These are phyloP conservation scores for Mungos mungo DNA, from an alignment of 2,113 vertebrate species.

Conservation along the genomic window DNA sequence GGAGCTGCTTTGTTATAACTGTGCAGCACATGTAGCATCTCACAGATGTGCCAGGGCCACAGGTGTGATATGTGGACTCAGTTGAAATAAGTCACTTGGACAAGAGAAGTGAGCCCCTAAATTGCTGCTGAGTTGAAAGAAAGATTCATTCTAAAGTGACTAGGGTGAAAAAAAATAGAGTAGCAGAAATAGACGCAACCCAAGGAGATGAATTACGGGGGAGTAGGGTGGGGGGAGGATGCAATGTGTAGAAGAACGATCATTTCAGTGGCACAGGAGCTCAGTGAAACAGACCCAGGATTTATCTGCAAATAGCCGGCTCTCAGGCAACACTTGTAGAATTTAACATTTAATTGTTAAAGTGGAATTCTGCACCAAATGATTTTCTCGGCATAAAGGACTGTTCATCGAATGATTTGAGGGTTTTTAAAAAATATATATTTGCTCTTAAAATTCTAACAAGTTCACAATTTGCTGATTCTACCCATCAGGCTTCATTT, in stretches of 20 bases:
- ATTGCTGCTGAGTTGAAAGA: neutral
- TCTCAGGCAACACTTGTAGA: neutral
- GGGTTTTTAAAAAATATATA: neutral
- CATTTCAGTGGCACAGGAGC: neutral
- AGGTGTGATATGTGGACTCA: neutral
- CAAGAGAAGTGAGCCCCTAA: neutral
- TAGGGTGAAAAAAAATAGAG: neutral
- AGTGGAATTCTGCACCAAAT: neutral
- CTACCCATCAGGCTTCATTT: neutral
- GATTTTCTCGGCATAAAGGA: neutral
- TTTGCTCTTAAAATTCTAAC: neutral
- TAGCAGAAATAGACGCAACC: neutral
- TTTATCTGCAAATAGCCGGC: neutral
- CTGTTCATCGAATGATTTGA: neutral
- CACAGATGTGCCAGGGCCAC: neutral
- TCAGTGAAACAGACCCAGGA: constrained; percentile 25
- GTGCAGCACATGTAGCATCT: accelerated
- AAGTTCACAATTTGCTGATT: neutral
- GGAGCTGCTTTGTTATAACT: neutral
- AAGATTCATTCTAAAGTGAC: neutral
- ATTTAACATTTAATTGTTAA: constrained; percentile 6
- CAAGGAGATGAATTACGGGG: neutral
- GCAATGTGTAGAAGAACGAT: neutral
- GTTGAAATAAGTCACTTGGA: neutral
- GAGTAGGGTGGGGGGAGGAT: neutral